Evolutionary conservation across 2,888 invertebrate genomes (phyloP), one percentile per base, ranked within the genome.

Genomic region (Nemotelus pantherinus): DNA sequence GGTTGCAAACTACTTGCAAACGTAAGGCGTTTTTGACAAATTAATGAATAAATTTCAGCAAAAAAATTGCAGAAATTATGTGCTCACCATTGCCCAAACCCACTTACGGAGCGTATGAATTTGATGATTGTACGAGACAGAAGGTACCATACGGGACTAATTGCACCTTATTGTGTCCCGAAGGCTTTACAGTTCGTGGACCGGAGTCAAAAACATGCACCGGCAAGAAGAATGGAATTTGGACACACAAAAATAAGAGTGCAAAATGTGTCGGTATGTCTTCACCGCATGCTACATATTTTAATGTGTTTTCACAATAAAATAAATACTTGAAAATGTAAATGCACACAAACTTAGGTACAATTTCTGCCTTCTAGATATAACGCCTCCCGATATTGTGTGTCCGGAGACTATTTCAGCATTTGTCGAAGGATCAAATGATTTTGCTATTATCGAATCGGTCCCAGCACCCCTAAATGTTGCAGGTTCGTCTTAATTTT

Each of bases 1-100:
- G 93, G 2, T 86, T 92, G 9, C 89, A 89, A 80, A 89, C 91
- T 0, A 88, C 90, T 68, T 93, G 93, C 83, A 91, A 90, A 88
- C 90, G 92, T 92, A 85, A 85, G 84, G 82, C 50, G 47, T 72
- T 10, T 57, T 50, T 0, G 41, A 53, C 2, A 60, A 55, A 70
- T 64, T 71, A 76, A 68, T 58, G 55, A 39, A 68, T 65, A 50
- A 9, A 50, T 50, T 47, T 63, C 9, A 60, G 6, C 39, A 7
- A n/a, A 65, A n/a, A 45, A 45, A 65, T 48, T 75, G 3, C 78
- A 89, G 89, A 87, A 41, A 86, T 88, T 53, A 83, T 85, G 64
- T 90, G 90, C 81, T 87, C 88, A 10, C 87, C 89, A 0, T 80
- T 90, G 57, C 87, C 89, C 0, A 85, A 86, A 80, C 84, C 91